Evolutionary conservation across 2,797 vertebrate species (phyloP).

Genomic region (Argyrosomus regius): DNA sequence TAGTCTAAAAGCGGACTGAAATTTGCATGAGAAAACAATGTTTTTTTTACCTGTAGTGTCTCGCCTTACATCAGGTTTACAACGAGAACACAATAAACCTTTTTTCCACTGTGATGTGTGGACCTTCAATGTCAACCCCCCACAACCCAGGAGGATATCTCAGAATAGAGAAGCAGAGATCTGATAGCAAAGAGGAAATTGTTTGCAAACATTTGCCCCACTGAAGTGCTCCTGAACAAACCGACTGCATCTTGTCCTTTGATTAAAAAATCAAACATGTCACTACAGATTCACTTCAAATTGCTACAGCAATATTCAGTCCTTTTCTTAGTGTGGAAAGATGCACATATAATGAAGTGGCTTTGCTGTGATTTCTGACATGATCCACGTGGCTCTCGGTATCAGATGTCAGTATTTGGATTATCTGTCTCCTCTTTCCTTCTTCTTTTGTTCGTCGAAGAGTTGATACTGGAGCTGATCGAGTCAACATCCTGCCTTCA

Average conservation of each 20-base stretch:
- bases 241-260: background rate
- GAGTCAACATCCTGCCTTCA: conserved; percentile 7
- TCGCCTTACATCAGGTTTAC: background rate
- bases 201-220: too few relatives aligned
- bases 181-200: background rate
- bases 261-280: background rate
- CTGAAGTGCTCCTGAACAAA: background rate
- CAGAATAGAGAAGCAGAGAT: background rate
- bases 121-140: background rate
- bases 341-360: background rate
- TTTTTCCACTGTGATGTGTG: background rate
- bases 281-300: background rate
- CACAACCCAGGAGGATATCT: background rate
- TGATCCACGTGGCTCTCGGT: conserved; percentile 10
- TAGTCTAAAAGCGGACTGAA: too few relatives aligned
- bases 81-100: background rate
- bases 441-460: conserved; percentile 20
- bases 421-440: conserved; percentile 31
- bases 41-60: too few relatives aligned
- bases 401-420: conserved; percentile 19
- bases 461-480: conserved; percentile 21
- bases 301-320: background rate
- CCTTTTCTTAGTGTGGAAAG: background rate
- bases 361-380: conserved; percentile 26
- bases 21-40: too few relatives aligned